These are phyloP conservation scores for Gryon sp. DNA, from an alignment of 1,140 invertebrate species.

Conservation along the genomic window DNA sequence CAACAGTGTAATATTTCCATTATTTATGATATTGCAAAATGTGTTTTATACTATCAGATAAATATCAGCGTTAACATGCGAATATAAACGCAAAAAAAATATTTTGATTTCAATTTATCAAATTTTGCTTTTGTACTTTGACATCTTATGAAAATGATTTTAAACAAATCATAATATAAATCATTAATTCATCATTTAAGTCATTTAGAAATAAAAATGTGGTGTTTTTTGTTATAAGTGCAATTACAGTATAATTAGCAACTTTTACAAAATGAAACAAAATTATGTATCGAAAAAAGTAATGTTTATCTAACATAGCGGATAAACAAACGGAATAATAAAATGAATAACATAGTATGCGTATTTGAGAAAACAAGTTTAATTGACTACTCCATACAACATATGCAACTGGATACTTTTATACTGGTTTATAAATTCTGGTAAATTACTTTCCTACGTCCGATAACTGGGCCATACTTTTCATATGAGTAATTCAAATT, in stretches of 20 bases:
- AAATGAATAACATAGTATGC: no score
- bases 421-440: not conserved
- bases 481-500: conserved; percentile 6
- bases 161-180: no score
- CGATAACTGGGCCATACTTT: conserved; percentile 21
- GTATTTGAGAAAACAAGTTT: conserved; percentile 29
- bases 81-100: conserved; percentile 18
- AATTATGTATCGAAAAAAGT: no score
- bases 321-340: no score
- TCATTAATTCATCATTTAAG: no score
- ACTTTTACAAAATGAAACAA: no score
- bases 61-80: conserved; percentile 13
- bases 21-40: conserved; percentile 40
- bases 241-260: no score
- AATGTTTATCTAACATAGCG: no score
- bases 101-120: not conserved
- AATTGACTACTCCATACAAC: conserved; percentile 20
- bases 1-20: conserved; percentile 32
- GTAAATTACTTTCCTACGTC: conserved; percentile 38
- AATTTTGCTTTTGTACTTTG: conserved; percentile 7
- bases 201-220: no score
- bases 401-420: conserved; percentile 7
- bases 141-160: conserved; percentile 6
- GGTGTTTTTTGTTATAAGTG: no score
- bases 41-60: conserved; percentile 23